A percentile compares a stretch with the other conserved stretches of the same genome.
Conservation (phyloP, 64 coral and sea anemone species). For the Montipora capricornis region DNA sequence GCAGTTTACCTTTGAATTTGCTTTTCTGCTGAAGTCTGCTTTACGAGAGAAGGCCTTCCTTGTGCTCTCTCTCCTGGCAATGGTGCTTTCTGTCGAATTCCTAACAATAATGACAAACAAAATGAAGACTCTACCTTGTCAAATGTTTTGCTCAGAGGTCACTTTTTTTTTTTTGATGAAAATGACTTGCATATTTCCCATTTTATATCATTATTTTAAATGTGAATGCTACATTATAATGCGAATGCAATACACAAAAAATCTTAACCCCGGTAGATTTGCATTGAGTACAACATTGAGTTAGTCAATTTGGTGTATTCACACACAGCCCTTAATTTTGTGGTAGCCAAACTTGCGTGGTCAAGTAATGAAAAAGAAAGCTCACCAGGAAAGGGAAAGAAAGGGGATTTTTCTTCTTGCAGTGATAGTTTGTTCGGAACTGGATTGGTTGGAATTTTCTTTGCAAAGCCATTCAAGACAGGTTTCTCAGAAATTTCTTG, state of each 20-base stretch:
- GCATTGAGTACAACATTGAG: no score
- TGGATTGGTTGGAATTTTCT: constrained; percentile 58
- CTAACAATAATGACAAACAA: background rate
- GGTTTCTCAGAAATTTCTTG: constrained; percentile 46
- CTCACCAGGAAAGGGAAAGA: constrained; percentile 88
- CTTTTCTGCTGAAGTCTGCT: constrained; percentile 78
- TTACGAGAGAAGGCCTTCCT: constrained; percentile 59
- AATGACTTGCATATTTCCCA: no score
- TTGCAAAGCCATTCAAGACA: constrained; percentile 66
- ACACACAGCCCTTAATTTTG: background rate
- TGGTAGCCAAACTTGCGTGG: background rate
- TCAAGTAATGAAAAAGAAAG: background rate
- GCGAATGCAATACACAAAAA: no score
- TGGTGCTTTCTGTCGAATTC: constrained; percentile 40
- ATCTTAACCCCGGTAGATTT: no score
- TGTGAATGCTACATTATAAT: no score
- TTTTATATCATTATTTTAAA: no score
- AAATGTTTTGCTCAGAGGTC: no score
- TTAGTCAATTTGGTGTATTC: background rate
- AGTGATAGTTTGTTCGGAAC: constrained; percentile 45
- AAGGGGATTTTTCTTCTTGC: constrained; percentile 75
- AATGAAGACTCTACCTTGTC: background rate
- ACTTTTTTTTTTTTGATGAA: no score
- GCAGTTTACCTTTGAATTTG: constrained; percentile 72
- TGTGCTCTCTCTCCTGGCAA: constrained; percentile 39